Evolutionary conservation across 2,113 vertebrate species (phyloP).

Genomic region (Alligator sinensis): DNA sequence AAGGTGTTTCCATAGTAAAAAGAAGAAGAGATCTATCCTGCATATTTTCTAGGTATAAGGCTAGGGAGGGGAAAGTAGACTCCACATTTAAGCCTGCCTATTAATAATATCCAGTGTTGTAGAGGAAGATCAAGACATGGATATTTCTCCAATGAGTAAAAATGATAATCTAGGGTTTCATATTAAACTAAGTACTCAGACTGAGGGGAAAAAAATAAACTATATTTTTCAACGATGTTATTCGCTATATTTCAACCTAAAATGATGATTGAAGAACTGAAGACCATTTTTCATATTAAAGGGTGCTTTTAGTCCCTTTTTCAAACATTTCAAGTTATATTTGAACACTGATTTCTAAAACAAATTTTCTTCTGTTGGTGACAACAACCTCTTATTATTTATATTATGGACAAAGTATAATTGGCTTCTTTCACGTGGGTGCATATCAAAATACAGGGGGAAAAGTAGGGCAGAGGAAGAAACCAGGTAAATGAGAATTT

Average conservation of each 20-base stretch:
- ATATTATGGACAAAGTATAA: conserved; percentile 30
- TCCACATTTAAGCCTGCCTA: no score
- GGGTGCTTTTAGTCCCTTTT: conserved; percentile 24
- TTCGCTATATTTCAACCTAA: background rate
- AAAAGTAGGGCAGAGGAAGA: conserved; percentile 28
- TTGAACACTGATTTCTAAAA: background rate
- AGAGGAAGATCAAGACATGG: background rate
- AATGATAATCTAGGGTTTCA: background rate
- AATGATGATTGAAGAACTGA: background rate
- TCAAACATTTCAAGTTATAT: background rate
- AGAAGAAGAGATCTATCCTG: no score
- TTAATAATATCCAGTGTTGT: background rate
- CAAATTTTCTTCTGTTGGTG: background rate
- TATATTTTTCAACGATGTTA: background rate
- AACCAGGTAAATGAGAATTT: conserved; percentile 40
- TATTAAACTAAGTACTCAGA: background rate
- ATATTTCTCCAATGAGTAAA: background rate
- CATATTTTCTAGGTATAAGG: background rate
- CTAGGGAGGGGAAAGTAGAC: background rate
- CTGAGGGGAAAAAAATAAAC: background rate
- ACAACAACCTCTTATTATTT: conserved; percentile 58
- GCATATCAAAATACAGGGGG: conserved; percentile 32
- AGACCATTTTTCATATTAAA: background rate
- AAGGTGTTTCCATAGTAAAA: no score
- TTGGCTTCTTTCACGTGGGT: conserved; percentile 53